A percentile compares a stretch with the other conserved stretches of the same genome.
phyloP scores from a whole-genome alignment of 2,888 invertebrate genomes.

The Drosophila meridiana region DNA sequence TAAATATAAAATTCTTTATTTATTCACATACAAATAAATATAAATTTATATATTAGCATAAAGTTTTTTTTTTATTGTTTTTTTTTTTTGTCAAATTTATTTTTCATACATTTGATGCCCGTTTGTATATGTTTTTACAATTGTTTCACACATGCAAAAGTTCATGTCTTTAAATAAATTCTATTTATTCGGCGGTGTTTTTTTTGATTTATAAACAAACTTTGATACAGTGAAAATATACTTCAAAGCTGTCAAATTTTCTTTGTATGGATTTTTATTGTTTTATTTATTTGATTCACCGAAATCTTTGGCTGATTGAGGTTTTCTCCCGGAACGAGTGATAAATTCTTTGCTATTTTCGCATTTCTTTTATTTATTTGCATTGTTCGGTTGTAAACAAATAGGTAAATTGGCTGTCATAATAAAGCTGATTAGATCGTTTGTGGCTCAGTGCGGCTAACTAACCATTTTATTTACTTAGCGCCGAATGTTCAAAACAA shows the following conservation, averaged over 20 bases:
- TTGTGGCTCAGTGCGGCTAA: constrained; percentile 21
- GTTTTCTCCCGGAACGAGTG: constrained; percentile 1
- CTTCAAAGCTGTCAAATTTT: constrained; percentile 16
- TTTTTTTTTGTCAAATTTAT: neutral
- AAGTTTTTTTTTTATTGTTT: neutral
- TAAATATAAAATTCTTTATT: neutral
- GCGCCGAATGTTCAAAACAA: constrained; percentile 37
- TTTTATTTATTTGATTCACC: constrained; percentile 8
- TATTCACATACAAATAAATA: neutral
- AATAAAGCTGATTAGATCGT: constrained; percentile 31
- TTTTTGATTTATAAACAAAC: constrained; percentile 17
- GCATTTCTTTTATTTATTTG: constrained; percentile 2
- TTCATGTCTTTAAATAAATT: neutral
- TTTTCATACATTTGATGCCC: neutral
- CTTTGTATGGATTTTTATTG: constrained; percentile 2
- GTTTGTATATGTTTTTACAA: neutral
- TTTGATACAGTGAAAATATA: constrained; percentile 13
- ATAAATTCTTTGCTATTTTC: constrained; percentile 1
- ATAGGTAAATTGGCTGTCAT: constrained; percentile 33
- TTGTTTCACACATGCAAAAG: neutral
- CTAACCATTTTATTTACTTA: constrained; percentile 54
- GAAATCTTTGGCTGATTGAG: constrained; percentile 1
- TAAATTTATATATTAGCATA: neutral
- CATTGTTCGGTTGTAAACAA: constrained; percentile 1
- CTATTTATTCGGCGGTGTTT: neutral